phyloP scores from a whole-genome alignment of 1,140 invertebrate genomes.

The Drosophila elegans region DNA sequence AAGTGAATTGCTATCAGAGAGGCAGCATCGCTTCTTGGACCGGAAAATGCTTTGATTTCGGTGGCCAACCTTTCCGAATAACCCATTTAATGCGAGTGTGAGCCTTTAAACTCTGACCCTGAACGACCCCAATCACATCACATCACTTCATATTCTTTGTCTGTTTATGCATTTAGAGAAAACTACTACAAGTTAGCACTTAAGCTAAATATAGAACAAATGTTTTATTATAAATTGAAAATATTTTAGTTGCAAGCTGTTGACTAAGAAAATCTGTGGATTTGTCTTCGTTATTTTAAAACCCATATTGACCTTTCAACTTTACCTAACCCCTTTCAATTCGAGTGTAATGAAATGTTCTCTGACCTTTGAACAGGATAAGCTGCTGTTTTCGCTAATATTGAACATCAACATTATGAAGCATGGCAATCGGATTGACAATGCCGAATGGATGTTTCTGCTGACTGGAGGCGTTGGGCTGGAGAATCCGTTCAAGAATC shows the following conservation, averaged over 20 bases:
- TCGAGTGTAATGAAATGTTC: constrained; percentile 50
- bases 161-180: background rate
- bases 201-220: no score
- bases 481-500: constrained; percentile 91
- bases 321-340: background rate
- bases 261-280: no score
- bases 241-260: no score
- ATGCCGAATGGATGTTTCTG: constrained; percentile 94
- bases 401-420: constrained; percentile 93
- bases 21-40: constrained; percentile 21
- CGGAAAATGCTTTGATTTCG: constrained; percentile 59
- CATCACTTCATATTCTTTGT: background rate
- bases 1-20: constrained; percentile 43
- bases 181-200: background rate
- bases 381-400: constrained; percentile 95
- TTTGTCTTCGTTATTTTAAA: no score
- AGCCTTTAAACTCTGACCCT: constrained; percentile 36
- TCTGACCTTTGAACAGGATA: constrained; percentile 87
- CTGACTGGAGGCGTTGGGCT: constrained; percentile 94
- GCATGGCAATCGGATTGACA: constrained; percentile 88
- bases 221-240: no score
- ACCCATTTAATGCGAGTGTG: constrained; percentile 65
- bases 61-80: constrained; percentile 50
- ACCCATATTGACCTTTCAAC: no score
- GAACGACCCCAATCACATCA: constrained; percentile 6